phyloP scores from a whole-genome alignment of 2,113 vertebrate genomes.

The Lanius ludovicianus region DNA sequence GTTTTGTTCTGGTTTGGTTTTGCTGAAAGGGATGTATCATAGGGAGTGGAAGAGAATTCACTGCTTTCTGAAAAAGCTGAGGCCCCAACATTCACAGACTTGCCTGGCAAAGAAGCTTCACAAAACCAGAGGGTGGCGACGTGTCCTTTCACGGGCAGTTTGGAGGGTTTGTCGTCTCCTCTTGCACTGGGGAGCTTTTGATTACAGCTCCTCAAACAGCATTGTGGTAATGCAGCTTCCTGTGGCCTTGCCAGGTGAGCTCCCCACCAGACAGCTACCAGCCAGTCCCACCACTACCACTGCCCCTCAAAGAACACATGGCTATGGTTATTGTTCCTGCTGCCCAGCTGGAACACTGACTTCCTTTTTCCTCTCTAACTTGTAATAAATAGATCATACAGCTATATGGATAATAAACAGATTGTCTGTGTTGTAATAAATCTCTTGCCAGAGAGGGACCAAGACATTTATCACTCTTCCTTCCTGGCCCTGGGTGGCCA shows the following conservation, averaged over 20 bases:
- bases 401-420: not conserved
- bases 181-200: not conserved
- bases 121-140: constrained; percentile 3
- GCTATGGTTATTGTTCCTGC: constrained; percentile 11
- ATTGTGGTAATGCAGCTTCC: constrained; percentile 64
- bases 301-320: constrained; percentile 28
- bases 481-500: not conserved
- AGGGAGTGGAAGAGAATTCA: constrained; percentile 37
- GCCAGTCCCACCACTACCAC: constrained; percentile 45
- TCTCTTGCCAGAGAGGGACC: not conserved
- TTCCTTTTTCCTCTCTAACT: constrained; percentile 36
- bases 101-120: constrained; percentile 14
- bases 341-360: constrained; percentile 20
- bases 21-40: constrained; percentile 23
- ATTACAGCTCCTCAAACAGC: constrained; percentile 40
- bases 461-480: not conserved
- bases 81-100: constrained; percentile 38
- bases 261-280: constrained; percentile 1
- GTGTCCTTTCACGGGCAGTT: constrained; percentile 17
- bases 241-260: constrained; percentile 65
- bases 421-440: not conserved
- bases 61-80: constrained; percentile 38
- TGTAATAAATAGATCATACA: not conserved
- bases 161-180: constrained; percentile 24
- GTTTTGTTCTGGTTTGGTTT: constrained; percentile 36